Evolutionary conservation across 1,140 invertebrate species (phyloP).

Genomic region (Megathymus violae): DNA sequence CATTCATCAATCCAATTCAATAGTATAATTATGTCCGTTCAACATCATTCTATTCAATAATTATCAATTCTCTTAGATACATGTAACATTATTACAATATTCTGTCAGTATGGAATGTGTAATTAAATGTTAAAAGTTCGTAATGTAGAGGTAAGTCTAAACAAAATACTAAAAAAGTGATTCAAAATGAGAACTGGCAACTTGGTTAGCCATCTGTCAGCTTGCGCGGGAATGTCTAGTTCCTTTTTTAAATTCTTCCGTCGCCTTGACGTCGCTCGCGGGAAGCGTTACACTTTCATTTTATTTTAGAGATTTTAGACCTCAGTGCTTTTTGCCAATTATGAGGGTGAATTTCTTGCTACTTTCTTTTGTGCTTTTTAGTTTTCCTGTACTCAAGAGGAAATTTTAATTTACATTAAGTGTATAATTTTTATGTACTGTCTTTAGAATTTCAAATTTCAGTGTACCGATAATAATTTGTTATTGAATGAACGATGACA

Average conservation of each 20-base stretch:
- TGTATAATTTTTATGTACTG: neutral
- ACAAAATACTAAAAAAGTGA: neutral
- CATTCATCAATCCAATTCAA: no score
- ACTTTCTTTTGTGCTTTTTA: neutral
- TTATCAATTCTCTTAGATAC: no score
- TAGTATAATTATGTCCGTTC: no score
- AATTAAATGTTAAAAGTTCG: no score
- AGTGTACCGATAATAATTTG: no score
- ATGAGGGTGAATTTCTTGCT: neutral
- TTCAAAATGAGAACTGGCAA: constrained; percentile 20
- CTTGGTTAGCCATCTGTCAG: constrained; percentile 20
- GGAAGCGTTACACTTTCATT: constrained; percentile 16
- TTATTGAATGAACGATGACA: no score
- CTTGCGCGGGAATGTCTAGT: constrained; percentile 27
- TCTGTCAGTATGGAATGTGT: no score
- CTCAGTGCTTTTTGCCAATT: neutral
- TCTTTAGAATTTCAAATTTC: no score
- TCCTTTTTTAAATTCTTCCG: constrained; percentile 33
- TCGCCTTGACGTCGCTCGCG: constrained; percentile 21
- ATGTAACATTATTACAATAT: no score
- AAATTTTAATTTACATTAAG: neutral
- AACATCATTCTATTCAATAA: no score
- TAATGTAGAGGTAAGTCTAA: neutral
- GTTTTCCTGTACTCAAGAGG: neutral
- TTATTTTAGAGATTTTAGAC: constrained; percentile 20